Evolutionary conservation across 2,113 vertebrate genomes (phyloP).

Genomic region (Plestiodon gilberti): DNA sequence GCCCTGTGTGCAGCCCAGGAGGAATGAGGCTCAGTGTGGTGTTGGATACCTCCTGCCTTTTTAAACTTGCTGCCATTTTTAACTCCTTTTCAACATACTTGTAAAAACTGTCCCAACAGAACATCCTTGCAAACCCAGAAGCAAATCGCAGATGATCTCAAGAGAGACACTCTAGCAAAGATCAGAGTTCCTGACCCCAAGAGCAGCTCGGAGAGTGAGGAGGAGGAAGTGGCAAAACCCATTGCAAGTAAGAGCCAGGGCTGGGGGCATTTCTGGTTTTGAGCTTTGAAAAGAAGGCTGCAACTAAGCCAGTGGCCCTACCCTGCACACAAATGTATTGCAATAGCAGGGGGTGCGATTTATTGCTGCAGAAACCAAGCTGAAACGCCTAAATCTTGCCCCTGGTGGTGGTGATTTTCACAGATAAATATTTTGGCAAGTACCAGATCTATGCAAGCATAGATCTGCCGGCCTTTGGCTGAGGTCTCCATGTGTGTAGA

Average conservation of each 20-base stretch:
- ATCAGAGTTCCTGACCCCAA: conserved; percentile 75
- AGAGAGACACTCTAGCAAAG: conserved; percentile 58
- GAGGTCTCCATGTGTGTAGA: no score
- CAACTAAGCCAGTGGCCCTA: no score
- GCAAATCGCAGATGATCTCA: conserved; percentile 66
- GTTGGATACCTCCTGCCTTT: not conserved
- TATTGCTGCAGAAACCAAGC: not conserved
- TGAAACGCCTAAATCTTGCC: not conserved
- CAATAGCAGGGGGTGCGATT: not conserved
- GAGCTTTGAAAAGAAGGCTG: not conserved
- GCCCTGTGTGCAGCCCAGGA: not conserved
- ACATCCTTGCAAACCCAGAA: conserved; percentile 70
- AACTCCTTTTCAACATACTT: not conserved
- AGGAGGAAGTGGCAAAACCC: conserved; percentile 70
- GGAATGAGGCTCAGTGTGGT: not conserved
- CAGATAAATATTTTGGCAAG: not conserved
- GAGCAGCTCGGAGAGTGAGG: conserved; percentile 81
- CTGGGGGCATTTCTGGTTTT: not conserved
- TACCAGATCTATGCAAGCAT: no score
- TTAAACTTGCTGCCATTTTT: conserved; percentile 17
- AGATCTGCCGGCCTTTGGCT: no score
- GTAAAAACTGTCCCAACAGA: conserved; percentile 54
- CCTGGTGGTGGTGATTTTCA: not conserved
- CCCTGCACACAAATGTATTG: not conserved
- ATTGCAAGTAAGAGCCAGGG: conserved; percentile 60